phyloP scores from a whole-genome alignment of 1,140 invertebrate species.

The Drosophila kepulauana region DNA sequence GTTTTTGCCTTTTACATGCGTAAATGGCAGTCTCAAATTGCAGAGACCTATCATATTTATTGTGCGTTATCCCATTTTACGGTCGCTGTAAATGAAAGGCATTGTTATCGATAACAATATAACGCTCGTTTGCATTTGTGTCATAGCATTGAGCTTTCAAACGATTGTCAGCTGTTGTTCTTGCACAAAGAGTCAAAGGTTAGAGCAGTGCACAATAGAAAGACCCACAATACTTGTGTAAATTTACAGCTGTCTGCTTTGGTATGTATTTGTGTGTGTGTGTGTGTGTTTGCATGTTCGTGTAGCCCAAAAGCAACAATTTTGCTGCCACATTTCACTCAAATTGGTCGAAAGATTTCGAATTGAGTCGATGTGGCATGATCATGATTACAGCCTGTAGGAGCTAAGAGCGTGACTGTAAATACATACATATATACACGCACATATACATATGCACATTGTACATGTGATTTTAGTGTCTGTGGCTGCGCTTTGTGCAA shows the following conservation, averaged over 20 bases:
- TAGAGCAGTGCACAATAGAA: conserved; percentile 1
- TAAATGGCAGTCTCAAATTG: conserved; percentile 37
- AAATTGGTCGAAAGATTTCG: conserved; percentile 46
- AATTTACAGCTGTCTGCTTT: too few relatives aligned
- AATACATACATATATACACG: conserved; percentile 24
- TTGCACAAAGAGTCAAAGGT: conserved; percentile 12
- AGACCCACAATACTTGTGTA: too few relatives aligned
- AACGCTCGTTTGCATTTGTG: background rate
- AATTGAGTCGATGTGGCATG: conserved; percentile 30
- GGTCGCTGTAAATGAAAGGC: conserved; percentile 4
- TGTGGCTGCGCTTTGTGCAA: conserved; percentile 67
- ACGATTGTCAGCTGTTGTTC: background rate
- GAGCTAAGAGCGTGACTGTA: conserved; percentile 50
- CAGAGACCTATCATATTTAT: conserved; percentile 26
- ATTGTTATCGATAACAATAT: conserved; percentile 43
- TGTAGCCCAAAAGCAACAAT: conserved; percentile 8
- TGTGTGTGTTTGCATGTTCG: background rate
- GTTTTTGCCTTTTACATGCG: conserved; percentile 43
- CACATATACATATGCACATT: conserved; percentile 8
- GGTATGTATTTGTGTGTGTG: background rate
- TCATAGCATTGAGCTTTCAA: conserved; percentile 30
- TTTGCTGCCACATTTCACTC: conserved; percentile 39
- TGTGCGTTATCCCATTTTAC: conserved; percentile 23
- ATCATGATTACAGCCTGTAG: conserved; percentile 65
- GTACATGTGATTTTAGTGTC: conserved; percentile 27